Conservation (phyloP, 2,113 vertebrate species). For the Dicentrarchus labrax region DNA sequence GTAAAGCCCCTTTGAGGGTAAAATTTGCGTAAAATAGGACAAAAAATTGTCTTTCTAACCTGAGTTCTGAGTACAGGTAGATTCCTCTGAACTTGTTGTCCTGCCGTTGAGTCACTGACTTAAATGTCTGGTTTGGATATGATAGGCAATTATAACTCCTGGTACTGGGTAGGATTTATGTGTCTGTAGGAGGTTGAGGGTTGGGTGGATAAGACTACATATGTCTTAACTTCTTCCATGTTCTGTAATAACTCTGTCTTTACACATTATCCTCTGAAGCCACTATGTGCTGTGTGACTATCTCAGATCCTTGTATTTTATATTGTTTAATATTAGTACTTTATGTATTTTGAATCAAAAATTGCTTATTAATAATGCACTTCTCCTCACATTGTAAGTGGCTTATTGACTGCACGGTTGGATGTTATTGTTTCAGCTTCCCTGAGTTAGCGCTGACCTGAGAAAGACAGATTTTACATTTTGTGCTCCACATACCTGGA, state of each 20-base stretch:
- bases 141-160: neutral
- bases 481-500: slow-evolving; percentile 68
- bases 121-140: neutral
- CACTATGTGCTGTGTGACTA: neutral
- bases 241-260: neutral
- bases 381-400: neutral
- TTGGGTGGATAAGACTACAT: too few species aligned
- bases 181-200: neutral
- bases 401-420: neutral
- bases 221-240: too few species aligned
- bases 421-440: slow-evolving; percentile 29
- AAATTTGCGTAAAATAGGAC: neutral
- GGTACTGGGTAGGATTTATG: neutral
- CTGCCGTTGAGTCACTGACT: neutral
- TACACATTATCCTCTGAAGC: neutral
- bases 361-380: neutral
- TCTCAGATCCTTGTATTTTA: neutral
- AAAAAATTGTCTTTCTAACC: neutral
- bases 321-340: neutral
- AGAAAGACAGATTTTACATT: slow-evolving; percentile 63
- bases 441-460: slow-evolving; percentile 43
- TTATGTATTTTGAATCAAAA: neutral
- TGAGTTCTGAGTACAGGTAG: neutral
- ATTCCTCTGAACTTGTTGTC: neutral
- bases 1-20: neutral